Evolutionary conservation across 2,888 invertebrate genomes (phyloP), one percentile per base, ranked within the genome.

Genomic region (Cepaea hortensis): DNA sequence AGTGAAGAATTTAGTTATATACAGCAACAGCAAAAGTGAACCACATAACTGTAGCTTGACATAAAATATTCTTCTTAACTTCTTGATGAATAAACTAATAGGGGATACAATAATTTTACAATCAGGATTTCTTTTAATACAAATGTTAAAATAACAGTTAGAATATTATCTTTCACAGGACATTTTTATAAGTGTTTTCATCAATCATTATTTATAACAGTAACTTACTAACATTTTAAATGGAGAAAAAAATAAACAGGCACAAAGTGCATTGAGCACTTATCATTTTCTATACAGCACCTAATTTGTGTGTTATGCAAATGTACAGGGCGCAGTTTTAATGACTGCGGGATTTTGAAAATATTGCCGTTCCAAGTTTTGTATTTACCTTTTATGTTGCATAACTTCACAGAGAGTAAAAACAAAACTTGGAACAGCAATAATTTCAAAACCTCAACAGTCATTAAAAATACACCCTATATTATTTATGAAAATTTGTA

Each of bases 241-340:
- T 55, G 35, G 1, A 7, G 18, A 62, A 35, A 35, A 62, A 79
- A 55, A 23, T 55, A n/a, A 73, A 48, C 73, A 82, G 73, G 82
- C 82, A 72, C 82, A 72, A 72, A 82, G 73, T 82, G 82, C 82
- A 55, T 50, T 35, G 3, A 55, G 82, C 61, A 82, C 82, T 72
- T 73, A 23, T 46, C 46, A n/a, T 55, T 13, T 82, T 4, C n/a
- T 61, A 61, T 73, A 72, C 72, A 82, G 82, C 72, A 82, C 61
- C 82, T 70, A 13, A 82, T 70, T 82, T 61, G 5, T 68, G 15
- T 62, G 77, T 55, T 55, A 50, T 77, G 55, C 77, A 77, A 68
- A 68, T n/a, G n/a, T 9, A 68, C 18, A 68, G 50, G 9, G 55
- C 2, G 2, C 3, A 9, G 0, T 55, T 55, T 55, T 6, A 55